Conservation (phyloP, 2,888 invertebrate species). For the Morinoia aosen region DNA sequence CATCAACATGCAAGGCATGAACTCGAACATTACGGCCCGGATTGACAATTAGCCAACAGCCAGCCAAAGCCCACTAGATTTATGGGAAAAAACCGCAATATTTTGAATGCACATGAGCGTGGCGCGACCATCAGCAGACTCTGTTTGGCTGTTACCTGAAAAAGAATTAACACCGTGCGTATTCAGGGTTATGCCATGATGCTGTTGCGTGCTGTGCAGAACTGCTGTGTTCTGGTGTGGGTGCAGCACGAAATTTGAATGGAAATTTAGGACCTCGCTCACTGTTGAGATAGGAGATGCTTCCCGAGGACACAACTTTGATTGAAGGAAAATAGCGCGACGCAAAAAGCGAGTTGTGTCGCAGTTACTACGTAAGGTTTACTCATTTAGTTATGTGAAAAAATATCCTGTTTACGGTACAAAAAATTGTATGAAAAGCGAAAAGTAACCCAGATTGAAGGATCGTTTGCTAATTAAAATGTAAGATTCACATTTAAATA, state of each 20-base stretch:
- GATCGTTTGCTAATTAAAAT: no score
- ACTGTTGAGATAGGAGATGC: background rate
- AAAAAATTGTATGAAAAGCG: no score
- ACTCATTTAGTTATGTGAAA: no score
- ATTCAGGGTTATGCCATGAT: background rate
- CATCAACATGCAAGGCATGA: constrained; percentile 17
- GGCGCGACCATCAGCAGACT: background rate
- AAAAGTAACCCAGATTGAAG: no score
- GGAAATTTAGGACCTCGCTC: background rate
- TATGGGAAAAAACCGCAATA: background rate
- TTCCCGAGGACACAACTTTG: background rate
- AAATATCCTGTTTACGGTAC: no score
- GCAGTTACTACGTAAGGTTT: no score
- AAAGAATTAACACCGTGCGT: background rate
- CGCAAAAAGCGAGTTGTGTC: background rate
- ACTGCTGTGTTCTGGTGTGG: background rate
- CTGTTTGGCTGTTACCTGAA: background rate
- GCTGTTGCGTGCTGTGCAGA: background rate
- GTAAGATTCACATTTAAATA: no score
- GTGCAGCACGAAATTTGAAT: background rate
- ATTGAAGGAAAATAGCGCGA: background rate
- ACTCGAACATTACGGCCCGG: constrained; percentile 1
- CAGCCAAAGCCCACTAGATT: background rate
- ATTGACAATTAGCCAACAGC: constrained; percentile 17
- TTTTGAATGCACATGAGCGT: background rate